Evolutionary conservation across 2,888 invertebrate species (phyloP), one percentile per base, ranked within the genome.

Genomic region (Punctoribates punctum): DNA sequence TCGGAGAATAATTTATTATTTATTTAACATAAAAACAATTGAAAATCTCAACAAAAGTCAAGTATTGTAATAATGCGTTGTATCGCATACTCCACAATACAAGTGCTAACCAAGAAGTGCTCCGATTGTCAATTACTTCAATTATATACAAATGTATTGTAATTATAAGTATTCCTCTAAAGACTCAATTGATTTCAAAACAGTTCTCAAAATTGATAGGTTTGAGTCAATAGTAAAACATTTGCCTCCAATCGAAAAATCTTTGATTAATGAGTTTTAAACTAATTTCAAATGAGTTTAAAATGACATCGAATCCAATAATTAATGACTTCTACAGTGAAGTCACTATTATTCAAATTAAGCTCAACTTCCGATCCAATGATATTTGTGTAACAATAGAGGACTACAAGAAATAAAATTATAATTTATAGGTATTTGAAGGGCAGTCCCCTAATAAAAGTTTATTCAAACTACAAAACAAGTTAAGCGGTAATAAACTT

Each of bases 401-500:
- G 2, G 29, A 60, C 13, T 60, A 1, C 1, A 15, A 17, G 5
- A 27, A 60, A 60, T 11, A 17, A 60, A 60, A 60, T 27, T 27
- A 60, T 60, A 60, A 60, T 60, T 60, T 60, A 60, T 60, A 60
- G 60, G 27, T 9, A 27, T 27, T 29, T 60, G 60, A 60, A 60
- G 60, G 60, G 13, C 60, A 23, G 13, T 23, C 25, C 27, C 60
- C 13, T 29, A 17, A 60, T 60, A 60, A 60, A 15, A 60, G 60
- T 60, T 27, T 60, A 60, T 27, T 51, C 13, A 29, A 27, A 60
- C 23, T 60, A 29, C 27, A 60, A 29, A 60, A 60, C 60, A 57
- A 57, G 57, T 60, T 60, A 60, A 60, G 60, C 60, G 27, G 27
- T 60, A 60, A 60, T 60, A 60, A 60, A 60, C 60, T 60, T 60